phyloP scores from a whole-genome alignment of 2,888 invertebrate genomes.

The Taphrorychus bicolor region DNA sequence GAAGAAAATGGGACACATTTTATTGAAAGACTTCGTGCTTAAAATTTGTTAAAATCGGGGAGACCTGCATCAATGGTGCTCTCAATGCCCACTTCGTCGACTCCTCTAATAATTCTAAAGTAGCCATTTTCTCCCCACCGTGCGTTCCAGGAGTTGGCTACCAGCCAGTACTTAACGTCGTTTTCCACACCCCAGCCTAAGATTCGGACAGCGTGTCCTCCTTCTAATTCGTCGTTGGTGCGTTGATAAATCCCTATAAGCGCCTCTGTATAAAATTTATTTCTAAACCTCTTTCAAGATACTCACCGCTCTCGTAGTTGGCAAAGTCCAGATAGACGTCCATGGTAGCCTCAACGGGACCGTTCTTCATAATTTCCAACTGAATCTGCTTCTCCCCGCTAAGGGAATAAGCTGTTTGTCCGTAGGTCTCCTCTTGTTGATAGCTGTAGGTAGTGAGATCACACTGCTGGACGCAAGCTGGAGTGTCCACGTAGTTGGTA shows the following conservation, averaged over 20 bases:
- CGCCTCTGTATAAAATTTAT: background rate
- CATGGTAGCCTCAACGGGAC: constrained; percentile 87
- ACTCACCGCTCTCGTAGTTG: constrained; percentile 27
- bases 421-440: constrained; percentile 15
- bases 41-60: constrained; percentile 31
- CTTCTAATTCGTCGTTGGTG: constrained; percentile 74
- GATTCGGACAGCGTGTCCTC: constrained; percentile 87
- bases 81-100: constrained; percentile 80
- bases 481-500: constrained; percentile 35
- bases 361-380: constrained; percentile 80
- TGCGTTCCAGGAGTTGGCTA: constrained; percentile 91
- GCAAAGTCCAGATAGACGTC: constrained; percentile 81
- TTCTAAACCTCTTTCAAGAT: background rate
- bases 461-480: constrained; percentile 28
- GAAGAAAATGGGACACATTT: background rate
- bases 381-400: constrained; percentile 67
- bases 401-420: background rate
- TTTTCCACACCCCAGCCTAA: constrained; percentile 86
- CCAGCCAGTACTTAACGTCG: constrained; percentile 82
- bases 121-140: constrained; percentile 91
- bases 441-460: constrained; percentile 22
- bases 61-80: constrained; percentile 71
- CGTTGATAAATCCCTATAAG: constrained; percentile 57
- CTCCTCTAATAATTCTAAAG: constrained; percentile 86
- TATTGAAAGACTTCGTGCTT: background rate